A percentile compares a stretch with the other conserved stretches of the same genome.
Conservation (phyloP, 2,888 invertebrate species). For the Chrysotoxum bicinctum region DNA sequence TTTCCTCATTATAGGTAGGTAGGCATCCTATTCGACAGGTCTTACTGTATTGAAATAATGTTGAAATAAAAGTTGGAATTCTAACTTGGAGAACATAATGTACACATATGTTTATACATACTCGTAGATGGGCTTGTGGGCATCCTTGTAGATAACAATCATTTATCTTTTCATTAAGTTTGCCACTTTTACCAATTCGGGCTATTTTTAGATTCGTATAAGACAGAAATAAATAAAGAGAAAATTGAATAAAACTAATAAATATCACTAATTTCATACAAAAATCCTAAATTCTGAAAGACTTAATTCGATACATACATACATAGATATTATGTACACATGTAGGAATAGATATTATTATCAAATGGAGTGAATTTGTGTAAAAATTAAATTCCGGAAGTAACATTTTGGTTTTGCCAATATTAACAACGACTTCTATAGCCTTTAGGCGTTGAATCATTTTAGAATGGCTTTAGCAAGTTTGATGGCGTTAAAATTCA, state of each 20-base stretch:
- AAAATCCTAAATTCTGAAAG: too few species aligned
- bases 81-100: background rate
- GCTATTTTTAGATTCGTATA: constrained; percentile 50
- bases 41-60: too few species aligned
- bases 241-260: background rate
- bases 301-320: too few species aligned
- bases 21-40: background rate
- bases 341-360: too few species aligned
- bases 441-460: background rate
- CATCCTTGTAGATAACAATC: constrained; percentile 9
- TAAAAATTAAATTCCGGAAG: background rate
- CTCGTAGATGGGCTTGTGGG: background rate
- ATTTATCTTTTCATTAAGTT: constrained; percentile 25
- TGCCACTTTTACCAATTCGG: constrained; percentile 25
- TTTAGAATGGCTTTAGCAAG: background rate
- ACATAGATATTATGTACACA: too few species aligned
- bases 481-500: background rate
- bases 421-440: constrained; percentile 3
- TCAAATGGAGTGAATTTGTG: background rate
- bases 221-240: background rate
- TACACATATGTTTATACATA: too few species aligned
- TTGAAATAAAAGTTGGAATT: background rate
- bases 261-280: background rate
- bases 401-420: background rate
- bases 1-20: too few species aligned